Conservation (phyloP, 2,113 vertebrate genomes). For the Ctenodactylus gundi region DNA sequence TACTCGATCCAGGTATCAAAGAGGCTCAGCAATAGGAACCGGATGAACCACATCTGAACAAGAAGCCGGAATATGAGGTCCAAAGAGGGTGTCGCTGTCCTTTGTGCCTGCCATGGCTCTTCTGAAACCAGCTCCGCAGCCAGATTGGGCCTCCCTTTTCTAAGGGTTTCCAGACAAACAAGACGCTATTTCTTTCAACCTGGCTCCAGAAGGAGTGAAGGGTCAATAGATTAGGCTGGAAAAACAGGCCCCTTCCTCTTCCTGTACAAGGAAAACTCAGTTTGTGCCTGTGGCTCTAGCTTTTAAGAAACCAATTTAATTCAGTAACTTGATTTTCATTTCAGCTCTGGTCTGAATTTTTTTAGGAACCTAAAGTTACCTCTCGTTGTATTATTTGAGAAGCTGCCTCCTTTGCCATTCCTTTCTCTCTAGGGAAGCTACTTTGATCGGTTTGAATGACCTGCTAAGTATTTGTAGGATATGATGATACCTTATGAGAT, state of each 20-base stretch:
- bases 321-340: slow-evolving; percentile 40
- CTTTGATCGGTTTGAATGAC: not conserved
- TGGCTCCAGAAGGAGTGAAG: slow-evolving; percentile 35
- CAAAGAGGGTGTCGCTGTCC: not conserved
- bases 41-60: not conserved
- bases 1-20: slow-evolving; percentile 50
- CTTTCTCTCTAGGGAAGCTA: not conserved
- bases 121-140: not conserved
- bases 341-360: slow-evolving; percentile 29
- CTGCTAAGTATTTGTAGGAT: not conserved
- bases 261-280: slow-evolving; percentile 28
- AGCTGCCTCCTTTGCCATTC: not conserved
- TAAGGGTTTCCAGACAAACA: slow-evolving; percentile 24
- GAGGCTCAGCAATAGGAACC: not conserved
- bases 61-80: not conserved
- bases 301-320: slow-evolving; percentile 39
- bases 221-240: not conserved
- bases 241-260: slow-evolving; percentile 45
- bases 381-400: not conserved
- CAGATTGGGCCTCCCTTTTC: not conserved
- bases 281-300: not conserved
- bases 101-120: not conserved
- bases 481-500: not conserved
- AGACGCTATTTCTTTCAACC: slow-evolving; percentile 46
- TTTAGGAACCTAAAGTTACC: not conserved